Evolutionary conservation across 2,113 vertebrate species (phyloP), one percentile per base, ranked within the genome.

Genomic region (Spizaetus ornatus): DNA sequence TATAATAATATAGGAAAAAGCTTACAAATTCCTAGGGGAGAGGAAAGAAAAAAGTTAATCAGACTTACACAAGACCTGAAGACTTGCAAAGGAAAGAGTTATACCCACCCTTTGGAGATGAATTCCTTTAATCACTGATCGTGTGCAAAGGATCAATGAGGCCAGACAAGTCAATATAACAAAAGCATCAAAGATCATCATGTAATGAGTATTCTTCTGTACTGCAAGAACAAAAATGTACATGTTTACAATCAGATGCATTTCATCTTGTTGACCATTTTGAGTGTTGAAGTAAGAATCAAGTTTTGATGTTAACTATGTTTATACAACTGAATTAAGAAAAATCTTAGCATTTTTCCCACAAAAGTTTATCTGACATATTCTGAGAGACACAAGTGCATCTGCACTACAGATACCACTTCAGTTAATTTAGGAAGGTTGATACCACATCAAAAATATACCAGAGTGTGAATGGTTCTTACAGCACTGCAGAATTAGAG

Each of bases 111-210:
- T 98, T 97, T 99, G 99, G 40, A 99, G 98, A 42, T 77, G 96
- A 97, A 99, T 94, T 77, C 99, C 99, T 62, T 97, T 98, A 95
- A 98, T 40, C 63, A 99, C 98, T 22, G 99, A 99, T 76, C 99
- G 98, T 15, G 91, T 92, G 72, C 99, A 99, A 92, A 99, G 98
- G 76, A 98, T 95, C 92, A 99, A 72, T 0, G 99, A 99, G 52
- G 97, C n/a, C 94, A 99, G 74, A 90, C 99, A 99, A 70, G 97
- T 98, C 78, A 99, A 70, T 96, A 99, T 98, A 85, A 99, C 98
- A 93, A 99, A 96, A n/a, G 97, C 98, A 73, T 99, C 99, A 3
- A 99, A 99, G 34, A 97, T 97, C 98, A 99, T 96, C 82, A 99
- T 98, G 88, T 98, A 98, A 91, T 99, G 99, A 70, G 99, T 98